Base-by-base conservation (phyloP, 2,888 invertebrate genomes). In the Lepetodrilus schrolli region DNA sequence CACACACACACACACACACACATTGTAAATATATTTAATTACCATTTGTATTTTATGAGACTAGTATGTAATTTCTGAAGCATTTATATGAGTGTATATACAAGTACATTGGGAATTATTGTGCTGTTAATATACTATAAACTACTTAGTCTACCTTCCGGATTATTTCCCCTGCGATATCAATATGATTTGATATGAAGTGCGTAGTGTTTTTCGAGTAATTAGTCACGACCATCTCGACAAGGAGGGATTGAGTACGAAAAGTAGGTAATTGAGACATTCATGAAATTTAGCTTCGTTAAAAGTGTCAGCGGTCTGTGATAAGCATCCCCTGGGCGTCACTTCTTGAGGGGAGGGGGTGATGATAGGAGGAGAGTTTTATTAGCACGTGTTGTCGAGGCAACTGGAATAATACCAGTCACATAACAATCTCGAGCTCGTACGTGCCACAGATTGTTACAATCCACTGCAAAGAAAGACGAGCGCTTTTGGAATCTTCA, bases 331-430 rank as follows among this genome's bases (percentile, higher is more conserved):
- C 47, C 10, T 43, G 47, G 68, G 20, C 47, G 21, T 38, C n/a
- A 66, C 13, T 34, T 2, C 30, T n/a, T 30, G 10, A 8, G 65
- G 47, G 68, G 23, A 47, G 43, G 68, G 47, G 43, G n/a, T 26
- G 5, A 2, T 30, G 50, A 30, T 8, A 23, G 47, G 26, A n/a
- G 26, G 47, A 26, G 10, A n/a, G 26, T 49, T 17, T 50, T 49
- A 69, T 68, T 47, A 58, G 58, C 76, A 69, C 70, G 70, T 68
- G 74, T 30, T 58, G 58, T 66, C 47, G 34, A 8, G 37, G 58
- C 76, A 76, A 76, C 76, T 76, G 76, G n/a, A 76, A 74, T 71
- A 76, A 76, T 74, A 76, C 23, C 43, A 23, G 37, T 36, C 72
- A 47, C 72, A 66, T 72, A 72, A 72, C 66, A 34, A 66, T 65